Evolutionary conservation across 2,113 vertebrate species (phyloP).

Genomic region (Melanotaenia duboulayi): DNA sequence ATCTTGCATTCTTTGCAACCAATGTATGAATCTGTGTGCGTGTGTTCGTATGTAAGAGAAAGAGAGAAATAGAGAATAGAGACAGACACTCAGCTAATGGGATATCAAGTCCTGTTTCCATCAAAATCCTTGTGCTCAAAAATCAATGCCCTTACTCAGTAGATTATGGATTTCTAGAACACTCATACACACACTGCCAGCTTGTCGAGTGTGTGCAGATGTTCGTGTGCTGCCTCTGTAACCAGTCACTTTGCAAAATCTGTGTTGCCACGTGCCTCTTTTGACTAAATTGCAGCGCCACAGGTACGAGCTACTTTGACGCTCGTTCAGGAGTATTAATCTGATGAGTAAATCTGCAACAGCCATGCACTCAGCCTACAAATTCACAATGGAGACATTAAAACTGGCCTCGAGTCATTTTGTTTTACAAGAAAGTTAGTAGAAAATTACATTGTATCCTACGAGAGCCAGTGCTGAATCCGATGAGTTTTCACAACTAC

Average conservation of each 20-base stretch:
- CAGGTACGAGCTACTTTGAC: constrained; percentile 39
- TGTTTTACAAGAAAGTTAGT: constrained; percentile 50
- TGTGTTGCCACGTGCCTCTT: constrained; percentile 46
- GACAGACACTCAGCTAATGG: constrained; percentile 67
- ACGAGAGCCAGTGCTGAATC: constrained; percentile 33
- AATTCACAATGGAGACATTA: constrained; percentile 50
- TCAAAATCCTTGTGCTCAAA: constrained; percentile 64
- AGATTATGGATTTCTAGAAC: constrained; percentile 74
- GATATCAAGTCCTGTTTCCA: constrained; percentile 70
- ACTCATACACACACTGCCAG: constrained; percentile 62
- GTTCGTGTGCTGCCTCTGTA: constrained; percentile 47
- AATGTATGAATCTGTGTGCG: constrained; percentile 46
- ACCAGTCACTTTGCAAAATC: constrained; percentile 61
- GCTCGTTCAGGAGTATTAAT: constrained; percentile 43
- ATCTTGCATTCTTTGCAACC: constrained; percentile 63
- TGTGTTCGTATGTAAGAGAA: constrained; percentile 7
- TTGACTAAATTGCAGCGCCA: constrained; percentile 36
- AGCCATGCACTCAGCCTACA: constrained; percentile 40
- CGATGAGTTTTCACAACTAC: constrained; percentile 48
- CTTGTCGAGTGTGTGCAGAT: constrained; percentile 41
- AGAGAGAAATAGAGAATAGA: constrained; percentile 57
- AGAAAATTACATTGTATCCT: constrained; percentile 46
- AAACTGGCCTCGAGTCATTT: constrained; percentile 38
- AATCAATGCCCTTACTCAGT: constrained; percentile 71
- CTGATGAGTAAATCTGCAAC: constrained; percentile 57